Percentiles rank a stretch among this genome's conserved stretches.
Evolutionary conservation across 35 echinoderm and acorn worm genomes (phyloP).

Genomic region (Hemicentrotus pulcherrimus): DNA sequence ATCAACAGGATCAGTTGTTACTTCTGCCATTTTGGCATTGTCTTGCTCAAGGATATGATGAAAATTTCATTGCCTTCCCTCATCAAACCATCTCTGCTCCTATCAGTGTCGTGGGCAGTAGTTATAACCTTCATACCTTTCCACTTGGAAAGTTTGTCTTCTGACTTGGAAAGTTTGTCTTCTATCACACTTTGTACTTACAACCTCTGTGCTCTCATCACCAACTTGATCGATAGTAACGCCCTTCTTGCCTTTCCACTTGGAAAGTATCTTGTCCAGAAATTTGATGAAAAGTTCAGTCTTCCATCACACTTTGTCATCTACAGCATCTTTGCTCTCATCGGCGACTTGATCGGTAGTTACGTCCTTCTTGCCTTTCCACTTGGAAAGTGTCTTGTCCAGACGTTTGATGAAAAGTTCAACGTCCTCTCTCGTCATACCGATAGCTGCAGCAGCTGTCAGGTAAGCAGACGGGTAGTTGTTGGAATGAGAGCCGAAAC

Average conservation of each 20-base stretch:
- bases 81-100: not conserved
- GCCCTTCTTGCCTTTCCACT: too few relatives aligned
- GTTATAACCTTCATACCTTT: conserved; percentile 31
- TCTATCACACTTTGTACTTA: not conserved
- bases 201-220: too few relatives aligned
- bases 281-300: conserved; percentile 77
- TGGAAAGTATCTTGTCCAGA: not conserved
- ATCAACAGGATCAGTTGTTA: too few relatives aligned
- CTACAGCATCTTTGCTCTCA: not conserved
- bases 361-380: conserved; percentile 42
- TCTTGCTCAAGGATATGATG: not conserved
- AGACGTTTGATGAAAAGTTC: conserved; percentile 85
- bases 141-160: conserved; percentile 74
- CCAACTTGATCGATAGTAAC: too few relatives aligned
- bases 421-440: conserved; percentile 90
- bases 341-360: not conserved
- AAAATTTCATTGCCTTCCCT: not conserved
- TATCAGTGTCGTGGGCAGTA: not conserved
- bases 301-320: too few relatives aligned
- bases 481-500: conserved; percentile 80
- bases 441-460: conserved; percentile 90
- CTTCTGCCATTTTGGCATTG: too few relatives aligned
- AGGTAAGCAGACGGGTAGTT: conserved; percentile 86
- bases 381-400: conserved; percentile 84
- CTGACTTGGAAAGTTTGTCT: too few relatives aligned